phyloP scores from a whole-genome alignment of 2,113 vertebrate genomes.

The Poeciliopsis prolifica region DNA sequence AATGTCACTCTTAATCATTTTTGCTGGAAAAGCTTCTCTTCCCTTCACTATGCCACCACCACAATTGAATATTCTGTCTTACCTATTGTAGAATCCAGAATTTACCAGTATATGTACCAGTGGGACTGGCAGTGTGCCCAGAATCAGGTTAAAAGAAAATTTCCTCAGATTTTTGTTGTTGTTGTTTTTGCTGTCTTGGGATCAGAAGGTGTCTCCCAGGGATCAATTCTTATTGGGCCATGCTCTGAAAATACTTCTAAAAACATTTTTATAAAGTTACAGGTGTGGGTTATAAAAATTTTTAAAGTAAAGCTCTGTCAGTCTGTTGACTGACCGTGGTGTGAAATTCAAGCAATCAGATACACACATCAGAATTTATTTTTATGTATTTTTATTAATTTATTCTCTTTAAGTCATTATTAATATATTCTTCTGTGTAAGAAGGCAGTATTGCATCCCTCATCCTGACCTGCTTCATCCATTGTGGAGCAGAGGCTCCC shows the following conservation, averaged over 20 bases:
- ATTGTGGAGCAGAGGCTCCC: background rate
- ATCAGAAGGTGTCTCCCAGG: background rate
- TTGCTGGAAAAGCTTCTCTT: background rate
- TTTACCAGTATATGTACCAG: too few relatives aligned
- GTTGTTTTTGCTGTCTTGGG: background rate
- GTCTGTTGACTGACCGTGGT: background rate
- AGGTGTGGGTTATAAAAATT: too few relatives aligned
- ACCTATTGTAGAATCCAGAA: too few relatives aligned
- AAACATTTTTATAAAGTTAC: background rate
- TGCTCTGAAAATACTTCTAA: background rate
- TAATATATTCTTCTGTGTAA: background rate
- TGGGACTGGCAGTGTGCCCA: too few relatives aligned
- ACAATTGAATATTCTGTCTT: constrained; percentile 1
- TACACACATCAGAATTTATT: background rate
- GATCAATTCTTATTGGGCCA: background rate
- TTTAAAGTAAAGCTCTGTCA: too few relatives aligned
- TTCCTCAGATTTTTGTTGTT: background rate
- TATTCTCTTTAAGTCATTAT: background rate
- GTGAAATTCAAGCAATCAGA: background rate
- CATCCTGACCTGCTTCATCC: background rate
- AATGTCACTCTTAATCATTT: background rate
- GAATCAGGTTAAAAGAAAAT: too few relatives aligned
- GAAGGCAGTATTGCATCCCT: background rate
- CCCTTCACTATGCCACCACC: background rate
- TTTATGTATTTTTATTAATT: background rate